These are phyloP conservation scores for Lochmaea capreae DNA, from an alignment of 2,888 invertebrate species.

Conservation along the genomic window DNA sequence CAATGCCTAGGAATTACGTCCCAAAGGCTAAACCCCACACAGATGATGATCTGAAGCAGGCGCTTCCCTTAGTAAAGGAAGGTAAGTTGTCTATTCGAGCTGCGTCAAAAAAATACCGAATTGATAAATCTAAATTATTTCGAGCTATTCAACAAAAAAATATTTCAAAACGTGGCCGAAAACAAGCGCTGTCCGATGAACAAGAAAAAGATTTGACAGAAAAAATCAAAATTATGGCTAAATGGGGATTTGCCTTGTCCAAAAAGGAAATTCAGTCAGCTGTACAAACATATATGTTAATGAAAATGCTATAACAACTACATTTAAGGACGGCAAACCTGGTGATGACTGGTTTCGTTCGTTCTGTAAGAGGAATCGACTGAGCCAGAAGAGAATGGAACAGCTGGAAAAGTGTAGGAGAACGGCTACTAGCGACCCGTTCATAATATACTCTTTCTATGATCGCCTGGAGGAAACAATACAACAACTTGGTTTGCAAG, in stretches of 20 bases:
- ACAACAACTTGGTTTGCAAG: constrained; percentile 35
- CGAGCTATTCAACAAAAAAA: background rate
- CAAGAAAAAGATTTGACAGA: constrained; percentile 17
- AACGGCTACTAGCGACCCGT: constrained; percentile 32
- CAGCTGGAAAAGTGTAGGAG: constrained; percentile 38
- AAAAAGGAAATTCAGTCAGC: constrained; percentile 33
- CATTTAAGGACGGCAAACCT: constrained; percentile 39
- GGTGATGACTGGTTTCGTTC: constrained; percentile 42
- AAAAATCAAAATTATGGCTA: constrained; percentile 23
- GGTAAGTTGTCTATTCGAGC: constrained; percentile 26
- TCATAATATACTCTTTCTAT: constrained; percentile 33
- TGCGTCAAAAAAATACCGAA: constrained; percentile 25
- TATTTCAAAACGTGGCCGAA: constrained; percentile 17
- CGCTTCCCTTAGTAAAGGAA: too few species aligned
- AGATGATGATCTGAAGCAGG: constrained; percentile 32
- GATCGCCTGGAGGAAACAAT: constrained; percentile 32
- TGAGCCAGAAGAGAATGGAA: constrained; percentile 38
- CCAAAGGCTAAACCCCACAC: constrained; percentile 31
- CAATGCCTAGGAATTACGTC: constrained; percentile 30
- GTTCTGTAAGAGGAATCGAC: constrained; percentile 40
- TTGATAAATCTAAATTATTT: constrained; percentile 23
- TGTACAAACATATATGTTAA: constrained; percentile 36
- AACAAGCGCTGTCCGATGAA: background rate
- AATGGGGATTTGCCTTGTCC: constrained; percentile 24
- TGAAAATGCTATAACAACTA: constrained; percentile 36